phyloP scores from a whole-genome alignment of 2,888 invertebrate species.

The Amphipyra tragopoginis region DNA sequence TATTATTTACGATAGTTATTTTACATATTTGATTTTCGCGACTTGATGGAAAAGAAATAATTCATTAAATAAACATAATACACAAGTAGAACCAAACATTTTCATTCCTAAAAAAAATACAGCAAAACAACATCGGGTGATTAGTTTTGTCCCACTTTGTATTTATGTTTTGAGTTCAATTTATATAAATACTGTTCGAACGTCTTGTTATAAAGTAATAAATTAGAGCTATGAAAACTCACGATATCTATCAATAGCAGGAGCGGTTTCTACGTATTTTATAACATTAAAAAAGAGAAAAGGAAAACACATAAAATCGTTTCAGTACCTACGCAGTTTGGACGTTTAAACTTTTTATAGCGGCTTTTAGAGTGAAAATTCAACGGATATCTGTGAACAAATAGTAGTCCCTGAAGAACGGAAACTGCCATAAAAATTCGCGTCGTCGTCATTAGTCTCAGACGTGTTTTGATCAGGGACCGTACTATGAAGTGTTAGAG shows the following conservation, averaged over 20 bases:
- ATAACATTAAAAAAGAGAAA: conserved; percentile 62
- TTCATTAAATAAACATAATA: too few species aligned
- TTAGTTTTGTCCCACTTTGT: too few species aligned
- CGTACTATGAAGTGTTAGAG: conserved; percentile 68
- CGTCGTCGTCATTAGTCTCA: conserved; percentile 85
- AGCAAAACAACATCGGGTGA: too few species aligned
- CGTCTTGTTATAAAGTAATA: conserved; percentile 11
- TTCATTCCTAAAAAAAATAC: too few species aligned
- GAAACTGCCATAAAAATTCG: conserved; percentile 85
- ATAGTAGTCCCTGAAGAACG: conserved; percentile 80
- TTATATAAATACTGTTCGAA: not conserved
- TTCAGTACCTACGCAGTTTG: conserved; percentile 67
- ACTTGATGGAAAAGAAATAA: too few species aligned
- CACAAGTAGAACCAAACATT: too few species aligned
- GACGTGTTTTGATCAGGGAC: conserved; percentile 86
- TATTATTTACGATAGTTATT: too few species aligned
- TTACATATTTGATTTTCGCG: too few species aligned
- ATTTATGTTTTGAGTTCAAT: not conserved
- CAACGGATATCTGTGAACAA: conserved; percentile 80
- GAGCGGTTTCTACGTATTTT: conserved; percentile 51
- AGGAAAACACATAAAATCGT: conserved; percentile 67
- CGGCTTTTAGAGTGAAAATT: conserved; percentile 77
- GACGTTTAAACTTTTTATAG: conserved; percentile 79
- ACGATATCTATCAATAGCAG: conserved; percentile 40
- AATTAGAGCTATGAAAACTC: conserved; percentile 4